A percentile compares a stretch with the other conserved stretches of the same genome.
Conservation (phyloP, 1,140 invertebrate species). For the Scaptomyza pallida region DNA sequence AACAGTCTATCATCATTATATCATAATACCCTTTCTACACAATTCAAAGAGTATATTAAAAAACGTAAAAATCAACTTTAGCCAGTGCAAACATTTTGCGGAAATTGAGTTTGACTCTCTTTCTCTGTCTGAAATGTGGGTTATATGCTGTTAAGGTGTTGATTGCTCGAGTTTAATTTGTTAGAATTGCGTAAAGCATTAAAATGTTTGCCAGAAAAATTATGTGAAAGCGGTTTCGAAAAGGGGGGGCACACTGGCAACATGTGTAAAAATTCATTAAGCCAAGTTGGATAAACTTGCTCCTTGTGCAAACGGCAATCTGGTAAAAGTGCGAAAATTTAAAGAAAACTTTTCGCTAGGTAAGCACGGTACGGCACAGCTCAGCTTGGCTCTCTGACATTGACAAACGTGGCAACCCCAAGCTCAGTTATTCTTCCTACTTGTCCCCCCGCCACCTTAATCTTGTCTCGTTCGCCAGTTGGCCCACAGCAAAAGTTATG, state of each 20-base stretch:
- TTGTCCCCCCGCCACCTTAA: neutral
- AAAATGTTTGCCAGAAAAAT: conserved; percentile 81
- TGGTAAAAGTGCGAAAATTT: conserved; percentile 78
- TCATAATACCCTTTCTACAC: neutral
- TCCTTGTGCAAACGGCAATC: conserved; percentile 62
- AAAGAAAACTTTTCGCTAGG: conserved; percentile 70
- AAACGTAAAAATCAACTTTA: conserved; percentile 35
- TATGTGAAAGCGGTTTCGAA: conserved; percentile 40
- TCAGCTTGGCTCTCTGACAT: conserved; percentile 62
- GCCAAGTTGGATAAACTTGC: conserved; percentile 59
- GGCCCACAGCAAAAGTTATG: conserved; percentile 76
- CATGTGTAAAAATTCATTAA: conserved; percentile 66
- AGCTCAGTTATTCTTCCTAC: too few relatives aligned
- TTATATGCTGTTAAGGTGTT: conserved; percentile 63
- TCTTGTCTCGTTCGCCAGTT: conserved; percentile 4
- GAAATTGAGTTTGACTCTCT: conserved; percentile 70
- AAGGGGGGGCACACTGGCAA: conserved; percentile 1
- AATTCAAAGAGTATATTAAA: conserved; percentile 20
- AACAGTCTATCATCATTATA: too few relatives aligned
- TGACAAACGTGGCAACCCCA: conserved; percentile 43
- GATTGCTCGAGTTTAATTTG: conserved; percentile 81
- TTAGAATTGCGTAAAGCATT: conserved; percentile 80
- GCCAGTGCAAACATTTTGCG: conserved; percentile 65
- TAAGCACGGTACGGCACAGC: neutral
- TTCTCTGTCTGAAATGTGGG: conserved; percentile 6